Base-by-base conservation (phyloP, 1,140 invertebrate genomes). In the Penaeus chinensis region DNA sequence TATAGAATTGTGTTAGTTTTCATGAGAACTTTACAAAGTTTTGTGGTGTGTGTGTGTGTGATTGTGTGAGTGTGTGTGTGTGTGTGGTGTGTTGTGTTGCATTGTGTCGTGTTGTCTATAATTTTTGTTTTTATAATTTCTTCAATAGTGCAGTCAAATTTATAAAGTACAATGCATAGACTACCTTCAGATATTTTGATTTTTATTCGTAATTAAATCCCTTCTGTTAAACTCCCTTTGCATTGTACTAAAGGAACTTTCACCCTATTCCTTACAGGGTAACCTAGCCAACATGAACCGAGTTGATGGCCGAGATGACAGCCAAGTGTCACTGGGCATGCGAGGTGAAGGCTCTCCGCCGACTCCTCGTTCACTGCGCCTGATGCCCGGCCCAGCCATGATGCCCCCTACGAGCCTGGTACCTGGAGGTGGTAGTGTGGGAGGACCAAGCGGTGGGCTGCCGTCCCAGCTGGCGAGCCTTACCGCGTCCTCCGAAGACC, bases 301-400 rank as follows among this genome's bases (percentile, higher is more conserved):
- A 85, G 82, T 87, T n/a, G 90, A 90, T 94, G 89, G 95, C 94
- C 13, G 94, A 94, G 69, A 96, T 96, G 90, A 96, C 96, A 91
- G 92, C 95, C 87, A 88, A 77, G 74, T 88, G 20, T 78, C 81
- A 82, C 94, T 95, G 83, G 95, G 96, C 90, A 92, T 93, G 87
- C 93, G 93, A 86, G 92, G 93, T 89, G 93, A 94, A 91, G 95
- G 95, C 79, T 95, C 94, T 90, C 97, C 97, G 32, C 94, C 97
- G 60, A 98, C 97, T 5, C 96, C 96, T 61, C 94, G 96, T 82
- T 97, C 97, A 37, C 93, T 98, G 89, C 94, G 96, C 37, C 82
- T 90, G 4, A 79, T 85, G 32, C 61, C 85, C n/a, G 71, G 85
- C 62, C 76, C 76, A 24, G 82, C 82, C 19, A 83, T 87, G 78